Evolutionary conservation across 2,888 invertebrate genomes (phyloP).

Genomic region (Tribolium freemani): DNA sequence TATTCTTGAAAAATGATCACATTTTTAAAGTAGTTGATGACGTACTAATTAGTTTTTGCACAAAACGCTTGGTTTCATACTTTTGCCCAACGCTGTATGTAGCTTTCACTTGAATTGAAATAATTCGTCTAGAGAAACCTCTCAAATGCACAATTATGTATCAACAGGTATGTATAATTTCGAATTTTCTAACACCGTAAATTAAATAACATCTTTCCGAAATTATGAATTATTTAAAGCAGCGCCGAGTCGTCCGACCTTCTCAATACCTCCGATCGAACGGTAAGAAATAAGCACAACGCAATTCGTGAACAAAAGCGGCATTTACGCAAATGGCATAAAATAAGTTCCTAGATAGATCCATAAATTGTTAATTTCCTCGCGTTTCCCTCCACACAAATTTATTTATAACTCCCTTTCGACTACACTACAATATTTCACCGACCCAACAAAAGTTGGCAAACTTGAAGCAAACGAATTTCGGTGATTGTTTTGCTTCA

Average conservation of each 20-base stretch:
- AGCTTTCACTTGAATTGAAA: too few relatives aligned
- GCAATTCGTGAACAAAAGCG: conserved; percentile 7
- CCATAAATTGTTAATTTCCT: conserved; percentile 30
- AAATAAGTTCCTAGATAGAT: conserved; percentile 9
- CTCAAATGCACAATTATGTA: too few relatives aligned
- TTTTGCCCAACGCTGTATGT: too few relatives aligned
- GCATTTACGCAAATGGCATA: conserved; percentile 13
- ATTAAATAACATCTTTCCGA: background rate
- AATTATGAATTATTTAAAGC: background rate
- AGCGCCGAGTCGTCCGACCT: background rate
- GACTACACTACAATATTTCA: background rate
- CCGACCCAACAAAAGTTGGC: background rate
- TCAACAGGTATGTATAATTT: background rate
- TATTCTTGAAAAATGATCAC: too few relatives aligned
- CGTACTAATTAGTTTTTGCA: too few relatives aligned
- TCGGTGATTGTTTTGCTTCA: background rate
- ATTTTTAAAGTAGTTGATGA: too few relatives aligned
- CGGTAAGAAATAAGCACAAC: background rate
- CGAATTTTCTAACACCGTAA: background rate
- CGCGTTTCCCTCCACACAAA: conserved; percentile 3
- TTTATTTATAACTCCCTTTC: conserved; percentile 11
- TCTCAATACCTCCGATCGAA: background rate
- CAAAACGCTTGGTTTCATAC: too few relatives aligned
- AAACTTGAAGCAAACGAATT: background rate
- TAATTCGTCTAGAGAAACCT: too few relatives aligned